Conservation (phyloP, 2,797 vertebrate species). For the Pangasius sanitwongsei region DNA sequence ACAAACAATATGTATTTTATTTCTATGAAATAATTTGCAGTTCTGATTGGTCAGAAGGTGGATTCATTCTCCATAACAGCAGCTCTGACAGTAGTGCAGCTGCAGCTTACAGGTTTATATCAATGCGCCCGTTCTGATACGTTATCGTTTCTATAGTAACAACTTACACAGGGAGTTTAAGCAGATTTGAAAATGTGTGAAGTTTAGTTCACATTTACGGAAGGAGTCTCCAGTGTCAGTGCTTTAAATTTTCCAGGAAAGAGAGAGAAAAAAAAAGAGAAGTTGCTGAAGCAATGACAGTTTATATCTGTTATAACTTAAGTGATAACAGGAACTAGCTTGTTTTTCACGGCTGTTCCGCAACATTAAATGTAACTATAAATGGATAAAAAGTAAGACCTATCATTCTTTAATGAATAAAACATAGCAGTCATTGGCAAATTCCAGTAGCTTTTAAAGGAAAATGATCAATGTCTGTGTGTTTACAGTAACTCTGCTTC, state of each 20-base stretch:
- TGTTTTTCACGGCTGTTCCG: no score
- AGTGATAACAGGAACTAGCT: no score
- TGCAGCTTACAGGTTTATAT: neutral
- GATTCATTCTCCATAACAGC: neutral
- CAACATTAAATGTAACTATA: no score
- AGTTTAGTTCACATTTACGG: neutral
- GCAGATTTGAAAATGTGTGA: neutral
- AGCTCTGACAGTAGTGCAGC: neutral
- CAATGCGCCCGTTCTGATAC: neutral
- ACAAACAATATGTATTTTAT: neutral
- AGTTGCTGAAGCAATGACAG: neutral
- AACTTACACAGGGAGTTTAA: neutral
- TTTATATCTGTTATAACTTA: neutral
- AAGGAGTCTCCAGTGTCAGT: neutral
- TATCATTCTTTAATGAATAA: neutral
- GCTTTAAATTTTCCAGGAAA: no score
- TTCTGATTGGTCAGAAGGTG: neutral
- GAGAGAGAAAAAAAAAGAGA: neutral
- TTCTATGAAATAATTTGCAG: neutral
- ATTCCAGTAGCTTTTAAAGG: neutral
- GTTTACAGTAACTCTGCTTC: neutral
- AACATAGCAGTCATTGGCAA: neutral
- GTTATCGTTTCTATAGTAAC: neutral
- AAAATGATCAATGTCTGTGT: neutral
- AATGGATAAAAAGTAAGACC: no score